Percentiles rank a stretch among this genome's conserved stretches.
phyloP scores from a whole-genome alignment of 1,140 invertebrate genomes.

The Phocides pigmalion region DNA sequence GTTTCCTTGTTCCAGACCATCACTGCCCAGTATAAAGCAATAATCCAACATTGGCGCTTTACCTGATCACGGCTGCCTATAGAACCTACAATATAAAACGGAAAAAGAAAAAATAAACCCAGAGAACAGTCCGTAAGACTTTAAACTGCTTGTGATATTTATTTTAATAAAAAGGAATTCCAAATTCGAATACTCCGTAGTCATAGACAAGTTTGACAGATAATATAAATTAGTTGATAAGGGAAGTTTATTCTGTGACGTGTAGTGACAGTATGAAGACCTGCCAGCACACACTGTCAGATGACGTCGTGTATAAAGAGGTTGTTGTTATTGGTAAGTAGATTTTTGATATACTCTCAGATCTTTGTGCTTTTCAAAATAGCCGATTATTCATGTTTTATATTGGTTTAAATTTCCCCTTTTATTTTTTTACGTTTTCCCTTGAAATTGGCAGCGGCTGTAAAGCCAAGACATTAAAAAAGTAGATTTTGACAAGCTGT shows the following conservation, averaged over 20 bases:
- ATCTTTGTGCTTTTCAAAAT: too few species aligned
- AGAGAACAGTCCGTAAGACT: conserved; percentile 68
- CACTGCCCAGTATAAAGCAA: conserved; percentile 27
- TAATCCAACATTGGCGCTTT: conserved; percentile 33
- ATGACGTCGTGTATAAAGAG: conserved; percentile 85
- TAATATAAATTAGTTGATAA: conserved; percentile 1
- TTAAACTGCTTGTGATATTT: conserved; percentile 76
- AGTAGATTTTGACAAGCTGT: too few species aligned
- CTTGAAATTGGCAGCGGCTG: too few species aligned
- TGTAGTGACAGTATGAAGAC: conserved; percentile 66
- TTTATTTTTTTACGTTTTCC: too few species aligned
- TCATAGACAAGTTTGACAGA: conserved; percentile 4
- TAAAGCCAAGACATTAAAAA: too few species aligned
- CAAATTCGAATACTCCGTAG: conserved; percentile 43
- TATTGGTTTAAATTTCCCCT: too few species aligned
- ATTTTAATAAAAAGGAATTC: conserved; percentile 56
- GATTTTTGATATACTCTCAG: conserved; percentile 4
- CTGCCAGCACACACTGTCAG: conserved; percentile 69
- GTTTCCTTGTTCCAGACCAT: conserved; percentile 41
- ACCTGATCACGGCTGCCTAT: conserved; percentile 27
- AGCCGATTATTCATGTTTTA: too few species aligned
- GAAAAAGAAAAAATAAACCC: conserved; percentile 33
- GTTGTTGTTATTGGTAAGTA: conserved; percentile 86
- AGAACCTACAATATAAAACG: conserved; percentile 12
- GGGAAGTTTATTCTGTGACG: conserved; percentile 34